Base-by-base conservation (phyloP, 2,888 invertebrate species). In the Drosophila vallismaia region DNA sequence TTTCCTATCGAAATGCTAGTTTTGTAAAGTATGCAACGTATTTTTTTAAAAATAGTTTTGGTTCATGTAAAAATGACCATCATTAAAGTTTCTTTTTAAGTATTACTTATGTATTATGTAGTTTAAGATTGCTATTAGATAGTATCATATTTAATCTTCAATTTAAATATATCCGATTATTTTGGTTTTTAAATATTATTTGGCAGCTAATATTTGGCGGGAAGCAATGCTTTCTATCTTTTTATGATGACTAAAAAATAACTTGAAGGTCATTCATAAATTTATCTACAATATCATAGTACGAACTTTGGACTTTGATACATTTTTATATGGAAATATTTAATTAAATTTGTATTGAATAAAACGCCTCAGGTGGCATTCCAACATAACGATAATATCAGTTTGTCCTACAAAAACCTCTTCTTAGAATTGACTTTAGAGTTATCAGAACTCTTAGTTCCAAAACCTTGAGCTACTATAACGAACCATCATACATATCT, bases 301-400 rank as follows among this genome's bases (percentile, higher is more conserved):
- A 28, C 4, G 44, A 3, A 50, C 36, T 49, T 56, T 62, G 56
- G 19, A 56, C 62, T 50, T 56, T 12, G 49, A 42, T 36, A 33
- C 6, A 28, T 19, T 49, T 4, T 8, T 44, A 42, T 31, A 19
- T 19, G 6, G 10, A 19, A 44, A 56, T 29, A 40, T 29, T 44
- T 36, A 49, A 49, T 55, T 44, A 14, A 33, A 48, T 55, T 14
- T 36, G 6, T 8, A 36, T 38, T 55, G 46, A 56, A 48, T 56
- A 28, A 56, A 28, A 26, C 29, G 28, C 14, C 2, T 28, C 28
- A 29, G 14, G 38, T n/a, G 28, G 36, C 31, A 28, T 29, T 8
- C 1, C 8, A 28, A 38, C 7, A 24, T 26, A 12, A n/a, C 36
- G 19, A 4, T 38, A 55, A 38, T n/a, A 8, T 40, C 19, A 1